These are phyloP conservation scores for Dasyornis broadbenti DNA, from an alignment of 2,113 vertebrate genomes.

Conservation along the genomic window DNA sequence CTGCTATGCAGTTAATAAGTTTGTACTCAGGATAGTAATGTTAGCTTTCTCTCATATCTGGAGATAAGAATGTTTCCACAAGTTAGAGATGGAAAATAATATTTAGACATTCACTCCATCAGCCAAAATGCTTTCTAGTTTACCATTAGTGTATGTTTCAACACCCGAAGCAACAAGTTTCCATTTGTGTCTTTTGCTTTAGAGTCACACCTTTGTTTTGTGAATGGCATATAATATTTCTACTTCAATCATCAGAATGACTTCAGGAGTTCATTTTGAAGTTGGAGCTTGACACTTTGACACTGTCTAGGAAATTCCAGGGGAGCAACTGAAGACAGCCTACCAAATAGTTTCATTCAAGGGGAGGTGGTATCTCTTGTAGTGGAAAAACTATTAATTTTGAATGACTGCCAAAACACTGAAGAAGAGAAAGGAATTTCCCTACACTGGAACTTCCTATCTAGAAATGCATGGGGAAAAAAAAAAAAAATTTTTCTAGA, in stretches of 20 bases:
- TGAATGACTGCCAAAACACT: not conserved
- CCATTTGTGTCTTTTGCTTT: not conserved
- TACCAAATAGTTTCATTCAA: not conserved
- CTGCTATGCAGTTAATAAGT: not conserved
- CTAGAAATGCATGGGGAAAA: not conserved
- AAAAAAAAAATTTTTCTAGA: not conserved
- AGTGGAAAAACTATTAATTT: not conserved
- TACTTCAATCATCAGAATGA: not conserved
- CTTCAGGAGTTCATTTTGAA: not conserved
- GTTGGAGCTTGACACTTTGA: not conserved
- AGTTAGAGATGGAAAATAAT: not conserved
- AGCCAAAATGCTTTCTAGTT: not conserved
- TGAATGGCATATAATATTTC: not conserved
- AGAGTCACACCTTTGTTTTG: not conserved
- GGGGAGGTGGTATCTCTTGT: rapidly evolving
- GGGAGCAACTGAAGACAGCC: not conserved
- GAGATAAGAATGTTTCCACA: not conserved
- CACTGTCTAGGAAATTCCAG: not conserved
- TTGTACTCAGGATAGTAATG: not conserved
- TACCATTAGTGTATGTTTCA: not conserved
- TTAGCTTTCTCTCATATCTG: not conserved
- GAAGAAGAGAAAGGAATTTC: not conserved
- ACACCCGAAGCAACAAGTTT: not conserved
- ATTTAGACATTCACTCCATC: not conserved
- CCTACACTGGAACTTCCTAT: not conserved